Percentiles rank a stretch among this genome's conserved stretches.
These are phyloP conservation scores for Megalops atlanticus DNA, from an alignment of 2,113 vertebrate species.

Conservation along the genomic window DNA sequence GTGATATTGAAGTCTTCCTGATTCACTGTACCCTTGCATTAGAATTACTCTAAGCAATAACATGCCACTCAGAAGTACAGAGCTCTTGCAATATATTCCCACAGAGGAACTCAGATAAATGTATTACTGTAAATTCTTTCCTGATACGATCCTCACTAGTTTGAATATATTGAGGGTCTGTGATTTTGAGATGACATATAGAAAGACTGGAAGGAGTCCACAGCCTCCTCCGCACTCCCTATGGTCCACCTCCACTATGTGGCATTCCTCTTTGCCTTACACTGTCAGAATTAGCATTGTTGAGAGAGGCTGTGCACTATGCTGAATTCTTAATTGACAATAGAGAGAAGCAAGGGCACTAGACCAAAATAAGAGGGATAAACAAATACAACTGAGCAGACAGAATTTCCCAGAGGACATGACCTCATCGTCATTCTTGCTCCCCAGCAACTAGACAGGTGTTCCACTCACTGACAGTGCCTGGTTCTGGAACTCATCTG, in stretches of 20 bases:
- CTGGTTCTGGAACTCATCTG: conserved; percentile 28
- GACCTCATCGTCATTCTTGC: not conserved
- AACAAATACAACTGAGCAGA: conserved; percentile 40
- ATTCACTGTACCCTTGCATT: not conserved
- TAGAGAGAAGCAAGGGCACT: not conserved
- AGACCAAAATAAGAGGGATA: conserved; percentile 21
- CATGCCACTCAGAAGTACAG: not conserved
- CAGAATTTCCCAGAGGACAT: conserved; percentile 28
- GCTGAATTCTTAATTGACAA: not conserved
- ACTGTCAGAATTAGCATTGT: not conserved
- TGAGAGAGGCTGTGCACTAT: not conserved
- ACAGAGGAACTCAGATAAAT: not conserved
- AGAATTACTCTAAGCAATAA: not conserved
- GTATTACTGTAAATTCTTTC: conserved; percentile 7
- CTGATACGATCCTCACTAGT: no score
- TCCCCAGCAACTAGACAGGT: not conserved
- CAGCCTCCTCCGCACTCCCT: no score
- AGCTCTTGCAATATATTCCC: not conserved
- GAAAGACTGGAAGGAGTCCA: no score
- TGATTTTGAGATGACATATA: no score
- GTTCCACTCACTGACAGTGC: not conserved
- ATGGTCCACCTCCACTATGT: no score
- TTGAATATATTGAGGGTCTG: no score
- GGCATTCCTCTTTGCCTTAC: no score
- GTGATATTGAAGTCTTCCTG: not conserved